These are phyloP conservation scores for Adelosebastes latens DNA, from an alignment of 2,797 vertebrate genomes.

Conservation along the genomic window DNA sequence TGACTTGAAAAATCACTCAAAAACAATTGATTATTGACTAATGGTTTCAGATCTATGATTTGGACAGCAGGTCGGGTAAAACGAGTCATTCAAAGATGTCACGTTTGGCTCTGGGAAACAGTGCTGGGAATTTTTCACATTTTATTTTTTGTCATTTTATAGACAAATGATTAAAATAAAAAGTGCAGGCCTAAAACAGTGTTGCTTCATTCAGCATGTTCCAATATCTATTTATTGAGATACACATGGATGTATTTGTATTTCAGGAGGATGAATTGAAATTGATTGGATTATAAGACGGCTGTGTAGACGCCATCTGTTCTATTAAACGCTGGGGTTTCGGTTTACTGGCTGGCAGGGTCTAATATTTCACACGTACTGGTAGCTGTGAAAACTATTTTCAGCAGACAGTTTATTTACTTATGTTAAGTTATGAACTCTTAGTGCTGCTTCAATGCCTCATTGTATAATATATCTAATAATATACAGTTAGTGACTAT, in stretches of 20 bases:
- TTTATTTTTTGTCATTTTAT: not conserved
- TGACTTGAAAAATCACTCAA: not conserved
- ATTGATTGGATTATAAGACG: constrained; percentile 46
- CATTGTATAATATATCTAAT: not conserved
- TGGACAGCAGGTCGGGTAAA: not conserved
- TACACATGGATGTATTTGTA: constrained; percentile 7
- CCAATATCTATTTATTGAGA: not conserved
- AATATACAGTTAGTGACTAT: not conserved
- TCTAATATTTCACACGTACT: constrained; percentile 36
- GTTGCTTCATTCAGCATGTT: not conserved
- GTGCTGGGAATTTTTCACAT: not conserved
- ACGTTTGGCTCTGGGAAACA: not conserved
- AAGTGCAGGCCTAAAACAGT: too few species aligned
- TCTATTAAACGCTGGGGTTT: constrained; percentile 54
- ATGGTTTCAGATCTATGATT: not conserved
- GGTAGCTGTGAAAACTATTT: constrained; percentile 1
- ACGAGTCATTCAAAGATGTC: not conserved
- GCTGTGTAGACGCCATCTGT: constrained; percentile 55
- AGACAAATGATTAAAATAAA: not conserved
- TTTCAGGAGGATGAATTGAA: constrained; percentile 35
- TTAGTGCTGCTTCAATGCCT: not conserved
- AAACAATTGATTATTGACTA: not conserved
- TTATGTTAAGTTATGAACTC: not conserved
- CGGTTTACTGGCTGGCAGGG: constrained; percentile 23
- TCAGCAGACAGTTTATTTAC: not conserved